A percentile compares a stretch with the other conserved stretches of the same genome.
phyloP scores from a whole-genome alignment of 2,888 invertebrate genomes.

The Nomada fabriciana region DNA sequence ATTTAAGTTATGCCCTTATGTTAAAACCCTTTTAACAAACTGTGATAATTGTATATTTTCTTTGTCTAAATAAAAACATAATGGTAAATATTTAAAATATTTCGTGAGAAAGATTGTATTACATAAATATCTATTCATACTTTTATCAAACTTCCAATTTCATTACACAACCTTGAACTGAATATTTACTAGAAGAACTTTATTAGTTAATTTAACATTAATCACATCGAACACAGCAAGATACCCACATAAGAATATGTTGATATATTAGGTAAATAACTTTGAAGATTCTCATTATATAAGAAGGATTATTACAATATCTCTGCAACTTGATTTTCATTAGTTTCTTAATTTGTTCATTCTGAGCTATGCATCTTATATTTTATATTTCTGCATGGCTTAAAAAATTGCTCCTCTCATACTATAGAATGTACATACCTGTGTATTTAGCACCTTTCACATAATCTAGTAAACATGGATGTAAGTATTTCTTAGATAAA shows the following conservation, averaged over 20 bases:
- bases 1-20: conserved; percentile 1
- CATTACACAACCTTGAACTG: conserved; percentile 19
- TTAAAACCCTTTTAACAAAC: neutral
- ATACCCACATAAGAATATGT: conserved; percentile 35
- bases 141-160: conserved; percentile 17
- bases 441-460: conserved; percentile 6
- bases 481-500: conserved; percentile 44
- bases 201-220: conserved; percentile 30
- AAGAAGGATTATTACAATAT: conserved; percentile 10
- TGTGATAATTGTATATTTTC: conserved; percentile 4
- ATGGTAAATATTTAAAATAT: conserved; percentile 19
- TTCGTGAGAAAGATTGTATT: neutral
- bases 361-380: neutral
- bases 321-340: conserved; percentile 9
- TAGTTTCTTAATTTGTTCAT: conserved; percentile 8
- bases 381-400: conserved; percentile 22
- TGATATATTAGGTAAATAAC: conserved; percentile 37
- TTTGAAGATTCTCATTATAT: conserved; percentile 4
- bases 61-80: conserved; percentile 15
- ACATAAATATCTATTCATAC: neutral
- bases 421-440: conserved; percentile 11
- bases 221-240: conserved; percentile 34
- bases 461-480: conserved; percentile 38
- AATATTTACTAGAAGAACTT: conserved; percentile 21
- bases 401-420: conserved; percentile 1